Evolutionary conservation across 2,797 vertebrate genomes (phyloP).

Genomic region (Acanthopagrus latus): DNA sequence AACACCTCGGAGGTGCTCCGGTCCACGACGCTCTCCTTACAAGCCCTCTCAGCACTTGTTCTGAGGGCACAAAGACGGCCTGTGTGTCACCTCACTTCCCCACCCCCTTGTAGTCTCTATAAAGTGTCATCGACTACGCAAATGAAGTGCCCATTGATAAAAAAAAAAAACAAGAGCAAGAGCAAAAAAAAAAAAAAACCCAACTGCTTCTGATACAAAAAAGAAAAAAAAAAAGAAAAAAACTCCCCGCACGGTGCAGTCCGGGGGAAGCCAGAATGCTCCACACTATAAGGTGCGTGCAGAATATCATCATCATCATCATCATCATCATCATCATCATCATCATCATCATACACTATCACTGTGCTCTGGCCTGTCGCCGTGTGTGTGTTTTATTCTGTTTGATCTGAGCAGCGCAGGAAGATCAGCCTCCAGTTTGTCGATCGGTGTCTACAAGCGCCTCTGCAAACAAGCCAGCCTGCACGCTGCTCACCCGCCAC

Average conservation of each 20-base stretch:
- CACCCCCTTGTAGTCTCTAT: constrained; percentile 39
- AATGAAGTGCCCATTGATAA: constrained; percentile 69
- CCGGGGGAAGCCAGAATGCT: too few relatives aligned
- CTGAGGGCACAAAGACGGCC: constrained; percentile 53
- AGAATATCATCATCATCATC: constrained; percentile 2
- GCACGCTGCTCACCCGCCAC: constrained; percentile 23
- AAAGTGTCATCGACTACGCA: constrained; percentile 73
- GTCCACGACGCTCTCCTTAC: constrained; percentile 9
- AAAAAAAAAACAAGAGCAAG: too few relatives aligned
- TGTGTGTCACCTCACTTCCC: constrained; percentile 61
- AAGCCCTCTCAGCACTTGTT: constrained; percentile 38
- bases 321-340: neutral
- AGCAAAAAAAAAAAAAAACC: neutral
- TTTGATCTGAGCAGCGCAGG: constrained; percentile 51
- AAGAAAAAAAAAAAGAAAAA: constrained; percentile 20
- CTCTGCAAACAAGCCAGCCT: constrained; percentile 43
- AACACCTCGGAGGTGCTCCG: constrained; percentile 21
- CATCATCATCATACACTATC: constrained; percentile 5
- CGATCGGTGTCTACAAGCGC: constrained; percentile 39
- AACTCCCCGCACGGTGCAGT: too few relatives aligned
- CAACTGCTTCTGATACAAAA: constrained; percentile 19
- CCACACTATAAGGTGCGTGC: neutral
- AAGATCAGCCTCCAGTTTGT: constrained; percentile 46
- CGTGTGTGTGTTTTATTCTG: constrained; percentile 58
- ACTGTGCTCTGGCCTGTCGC: constrained; percentile 6